These are phyloP conservation scores for Cettia cetti DNA, from an alignment of 2,113 vertebrate species.

Conservation along the genomic window DNA sequence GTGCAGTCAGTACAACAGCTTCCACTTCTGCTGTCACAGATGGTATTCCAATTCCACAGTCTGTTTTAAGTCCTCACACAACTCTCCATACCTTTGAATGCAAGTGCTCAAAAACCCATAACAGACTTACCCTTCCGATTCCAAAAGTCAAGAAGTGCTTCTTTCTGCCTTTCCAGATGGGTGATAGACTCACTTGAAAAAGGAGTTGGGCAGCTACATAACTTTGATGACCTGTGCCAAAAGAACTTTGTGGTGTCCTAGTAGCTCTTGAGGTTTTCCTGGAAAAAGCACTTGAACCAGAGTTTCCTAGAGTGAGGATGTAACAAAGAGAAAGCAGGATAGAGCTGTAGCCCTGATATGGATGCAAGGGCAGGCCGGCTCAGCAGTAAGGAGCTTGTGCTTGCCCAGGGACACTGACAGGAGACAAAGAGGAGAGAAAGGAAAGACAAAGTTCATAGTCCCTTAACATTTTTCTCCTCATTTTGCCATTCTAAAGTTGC, in stretches of 20 bases:
- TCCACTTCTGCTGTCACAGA: not conserved
- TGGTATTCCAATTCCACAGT: not conserved
- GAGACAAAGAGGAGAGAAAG: not conserved
- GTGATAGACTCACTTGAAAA: not conserved
- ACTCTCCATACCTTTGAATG: not conserved
- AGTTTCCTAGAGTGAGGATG: not conserved
- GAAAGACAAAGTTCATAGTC: not conserved
- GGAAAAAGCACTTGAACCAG: not conserved
- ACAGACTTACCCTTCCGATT: not conserved
- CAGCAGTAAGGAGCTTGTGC: not conserved
- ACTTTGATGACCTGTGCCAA: not conserved
- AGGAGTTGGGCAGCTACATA: not conserved
- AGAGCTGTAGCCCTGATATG: not conserved
- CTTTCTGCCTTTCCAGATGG: not conserved
- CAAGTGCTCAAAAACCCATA: not conserved
- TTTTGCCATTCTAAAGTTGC: not conserved
- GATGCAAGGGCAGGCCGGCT: no score
- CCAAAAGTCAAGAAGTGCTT: not conserved
- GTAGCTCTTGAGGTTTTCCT: not conserved
- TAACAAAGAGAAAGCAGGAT: not conserved
- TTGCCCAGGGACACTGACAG: not conserved
- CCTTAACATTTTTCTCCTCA: not conserved
- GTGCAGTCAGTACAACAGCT: not conserved
- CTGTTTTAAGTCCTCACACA: not conserved
- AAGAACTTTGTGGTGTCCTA: not conserved